These are phyloP conservation scores for Epinotia ramella DNA, from an alignment of 2,888 invertebrate genomes.

Conservation along the genomic window DNA sequence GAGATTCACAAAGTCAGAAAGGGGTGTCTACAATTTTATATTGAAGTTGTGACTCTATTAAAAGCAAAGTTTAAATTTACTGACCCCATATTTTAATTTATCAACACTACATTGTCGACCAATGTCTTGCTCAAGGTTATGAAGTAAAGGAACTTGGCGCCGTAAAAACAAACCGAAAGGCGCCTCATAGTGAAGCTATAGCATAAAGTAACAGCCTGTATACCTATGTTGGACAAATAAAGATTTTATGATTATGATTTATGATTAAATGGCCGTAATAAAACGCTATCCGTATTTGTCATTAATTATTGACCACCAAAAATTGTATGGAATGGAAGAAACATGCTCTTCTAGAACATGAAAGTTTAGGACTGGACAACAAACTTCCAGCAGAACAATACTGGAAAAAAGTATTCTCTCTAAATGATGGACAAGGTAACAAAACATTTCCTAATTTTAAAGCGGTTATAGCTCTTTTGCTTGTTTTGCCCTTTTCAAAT, in stretches of 20 bases:
- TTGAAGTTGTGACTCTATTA: slow-evolving; percentile 18
- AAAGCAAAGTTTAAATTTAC: slow-evolving; percentile 25
- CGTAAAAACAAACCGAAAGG: too few species aligned
- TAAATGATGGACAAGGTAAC: slow-evolving; percentile 14
- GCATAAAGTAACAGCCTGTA: too few species aligned
- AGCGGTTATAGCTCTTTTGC: slow-evolving; percentile 11
- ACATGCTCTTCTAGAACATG: slow-evolving; percentile 20
- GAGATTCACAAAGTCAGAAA: slow-evolving; percentile 22
- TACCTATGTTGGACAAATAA: too few species aligned
- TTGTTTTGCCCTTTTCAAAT: slow-evolving; percentile 17
- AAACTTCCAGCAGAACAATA: slow-evolving; percentile 23
- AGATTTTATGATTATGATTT: too few species aligned
- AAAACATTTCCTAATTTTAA: slow-evolving; percentile 20
- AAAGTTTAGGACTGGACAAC: slow-evolving; percentile 17
- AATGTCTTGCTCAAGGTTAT: slow-evolving; percentile 9
- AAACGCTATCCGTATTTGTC: slow-evolving; percentile 18
- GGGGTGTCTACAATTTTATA: slow-evolving; percentile 16
- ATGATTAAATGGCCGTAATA: too few species aligned
- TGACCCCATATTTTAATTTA: slow-evolving; percentile 31
- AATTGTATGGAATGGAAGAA: slow-evolving; percentile 17
- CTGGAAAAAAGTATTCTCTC: slow-evolving; percentile 16
- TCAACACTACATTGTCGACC: slow-evolving; percentile 20
- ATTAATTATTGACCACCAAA: slow-evolving; percentile 11
- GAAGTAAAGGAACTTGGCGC: background rate
- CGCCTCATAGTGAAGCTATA: too few species aligned